Evolutionary conservation across 2,888 invertebrate genomes (phyloP).

Genomic region (Seira musarum): DNA sequence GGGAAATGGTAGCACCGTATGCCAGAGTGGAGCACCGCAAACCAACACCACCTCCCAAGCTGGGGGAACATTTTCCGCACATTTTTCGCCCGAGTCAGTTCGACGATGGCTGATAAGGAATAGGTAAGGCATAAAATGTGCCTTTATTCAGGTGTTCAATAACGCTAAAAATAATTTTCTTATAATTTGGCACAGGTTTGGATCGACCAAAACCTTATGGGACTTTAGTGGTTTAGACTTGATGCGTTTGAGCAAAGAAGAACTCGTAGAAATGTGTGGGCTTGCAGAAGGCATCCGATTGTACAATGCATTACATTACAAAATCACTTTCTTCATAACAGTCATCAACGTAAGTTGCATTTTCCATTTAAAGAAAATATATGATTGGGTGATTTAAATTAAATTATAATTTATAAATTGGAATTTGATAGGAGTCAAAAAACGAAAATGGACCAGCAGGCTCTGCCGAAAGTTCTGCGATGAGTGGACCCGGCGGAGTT

Average conservation of each 20-base stretch:
- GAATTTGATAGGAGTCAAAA: conserved; percentile 24
- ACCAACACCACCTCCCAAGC: conserved; percentile 9
- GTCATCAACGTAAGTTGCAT: conserved; percentile 54
- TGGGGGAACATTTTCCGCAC: conserved; percentile 62
- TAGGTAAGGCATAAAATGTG: conserved; percentile 51
- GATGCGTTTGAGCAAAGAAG: conserved; percentile 89
- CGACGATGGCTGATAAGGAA: conserved; percentile 67
- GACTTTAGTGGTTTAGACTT: conserved; percentile 90
- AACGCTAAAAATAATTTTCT: too few relatives aligned
- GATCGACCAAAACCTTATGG: conserved; percentile 68
- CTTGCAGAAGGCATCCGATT: conserved; percentile 94
- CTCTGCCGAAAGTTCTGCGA: conserved; percentile 19
- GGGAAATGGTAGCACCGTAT: conserved; percentile 50
- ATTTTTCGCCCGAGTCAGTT: conserved; percentile 68
- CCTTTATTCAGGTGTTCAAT: too few relatives aligned
- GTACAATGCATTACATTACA: conserved; percentile 89
- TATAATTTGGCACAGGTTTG: conserved; percentile 56
- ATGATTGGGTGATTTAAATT: not conserved
- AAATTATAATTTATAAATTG: not conserved
- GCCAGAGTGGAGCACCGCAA: not conserved
- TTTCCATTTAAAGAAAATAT: not conserved
- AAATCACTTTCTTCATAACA: conserved; percentile 71
- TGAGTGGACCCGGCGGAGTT: conserved; percentile 46
- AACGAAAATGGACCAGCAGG: conserved; percentile 37
- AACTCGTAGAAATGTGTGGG: conserved; percentile 95